These are phyloP conservation scores for Bombylius major DNA, from an alignment of 2,888 invertebrate species.

Conservation along the genomic window DNA sequence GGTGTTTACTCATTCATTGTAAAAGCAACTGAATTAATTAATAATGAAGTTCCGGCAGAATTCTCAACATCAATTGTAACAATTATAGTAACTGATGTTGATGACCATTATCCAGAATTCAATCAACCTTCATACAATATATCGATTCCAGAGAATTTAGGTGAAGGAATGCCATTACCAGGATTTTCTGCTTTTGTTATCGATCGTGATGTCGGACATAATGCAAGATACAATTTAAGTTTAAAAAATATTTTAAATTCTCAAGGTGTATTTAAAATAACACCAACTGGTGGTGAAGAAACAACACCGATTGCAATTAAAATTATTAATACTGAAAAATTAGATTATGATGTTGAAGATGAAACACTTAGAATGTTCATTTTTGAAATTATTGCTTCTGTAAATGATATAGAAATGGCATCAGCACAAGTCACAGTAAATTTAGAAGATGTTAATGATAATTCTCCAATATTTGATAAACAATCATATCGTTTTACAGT, in stretches of 20 bases:
- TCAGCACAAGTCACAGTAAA: conserved; percentile 49
- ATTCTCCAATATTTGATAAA: conserved; percentile 55
- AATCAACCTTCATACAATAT: conserved; percentile 52
- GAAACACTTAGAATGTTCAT: conserved; percentile 44
- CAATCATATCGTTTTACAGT: conserved; percentile 52
- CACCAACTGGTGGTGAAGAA: conserved; percentile 54
- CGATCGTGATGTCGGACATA: conserved; percentile 60
- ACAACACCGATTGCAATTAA: conserved; percentile 62
- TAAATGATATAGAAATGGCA: conserved; percentile 43
- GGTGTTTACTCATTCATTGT: conserved; percentile 62
- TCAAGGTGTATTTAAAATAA: conserved; percentile 47
- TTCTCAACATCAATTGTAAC: conserved; percentile 55
- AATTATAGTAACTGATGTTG: conserved; percentile 65
- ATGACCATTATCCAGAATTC: conserved; percentile 62
- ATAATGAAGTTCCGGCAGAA: conserved; percentile 56
- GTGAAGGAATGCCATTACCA: conserved; percentile 53
- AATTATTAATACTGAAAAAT: conserved; percentile 48
- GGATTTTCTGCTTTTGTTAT: conserved; percentile 61
- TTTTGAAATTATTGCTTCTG: conserved; percentile 54
- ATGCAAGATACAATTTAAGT: conserved; percentile 54
- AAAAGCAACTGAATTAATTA: conserved; percentile 61
- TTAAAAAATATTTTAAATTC: conserved; percentile 48
- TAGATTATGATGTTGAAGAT: conserved; percentile 60
- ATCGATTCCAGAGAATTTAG: conserved; percentile 64
- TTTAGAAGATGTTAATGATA: conserved; percentile 67